These are phyloP conservation scores for Acronicta aceris DNA, from an alignment of 2,888 invertebrate genomes.

Conservation along the genomic window DNA sequence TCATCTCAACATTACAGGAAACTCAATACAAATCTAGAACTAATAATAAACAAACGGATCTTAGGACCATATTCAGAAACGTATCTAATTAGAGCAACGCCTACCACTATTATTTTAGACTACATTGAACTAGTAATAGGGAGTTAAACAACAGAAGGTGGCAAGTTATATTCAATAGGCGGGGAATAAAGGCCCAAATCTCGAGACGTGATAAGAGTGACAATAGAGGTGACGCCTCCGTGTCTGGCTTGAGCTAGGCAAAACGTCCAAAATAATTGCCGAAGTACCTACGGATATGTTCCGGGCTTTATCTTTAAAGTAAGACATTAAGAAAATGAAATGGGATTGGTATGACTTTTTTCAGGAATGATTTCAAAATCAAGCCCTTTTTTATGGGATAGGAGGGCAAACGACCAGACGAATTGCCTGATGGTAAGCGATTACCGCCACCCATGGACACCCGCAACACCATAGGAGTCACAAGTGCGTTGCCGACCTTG, in stretches of 20 bases:
- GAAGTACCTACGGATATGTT: conserved; percentile 24
- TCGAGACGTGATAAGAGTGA: conserved; percentile 72
- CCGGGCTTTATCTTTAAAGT: conserved; percentile 21
- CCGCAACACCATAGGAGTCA: too few relatives aligned
- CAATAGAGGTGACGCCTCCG: conserved; percentile 67
- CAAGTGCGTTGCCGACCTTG: too few relatives aligned
- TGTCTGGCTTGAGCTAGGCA: conserved; percentile 61
- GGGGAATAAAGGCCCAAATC: conserved; percentile 68
- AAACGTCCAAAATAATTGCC: conserved; percentile 45
- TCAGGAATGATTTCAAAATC: too few relatives aligned
- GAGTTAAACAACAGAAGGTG: conserved; percentile 59
- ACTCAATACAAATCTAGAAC: conserved; percentile 32
- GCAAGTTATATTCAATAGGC: conserved; percentile 68
- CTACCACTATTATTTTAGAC: conserved; percentile 42
- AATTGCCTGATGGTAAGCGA: too few relatives aligned
- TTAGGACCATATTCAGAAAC: conserved; percentile 46
- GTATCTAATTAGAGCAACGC: conserved; percentile 61
- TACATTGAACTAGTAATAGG: conserved; percentile 46
- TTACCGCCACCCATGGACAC: too few relatives aligned
- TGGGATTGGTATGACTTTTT: neutral
- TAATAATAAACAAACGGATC: conserved; percentile 42
- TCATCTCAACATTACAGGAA: conserved; percentile 28
- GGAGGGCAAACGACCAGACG: too few relatives aligned
- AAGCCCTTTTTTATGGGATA: too few relatives aligned
- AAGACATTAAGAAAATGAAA: conserved; percentile 1